phyloP scores from a whole-genome alignment of 2,113 vertebrate species.

The Heloderma charlesbogerti region DNA sequence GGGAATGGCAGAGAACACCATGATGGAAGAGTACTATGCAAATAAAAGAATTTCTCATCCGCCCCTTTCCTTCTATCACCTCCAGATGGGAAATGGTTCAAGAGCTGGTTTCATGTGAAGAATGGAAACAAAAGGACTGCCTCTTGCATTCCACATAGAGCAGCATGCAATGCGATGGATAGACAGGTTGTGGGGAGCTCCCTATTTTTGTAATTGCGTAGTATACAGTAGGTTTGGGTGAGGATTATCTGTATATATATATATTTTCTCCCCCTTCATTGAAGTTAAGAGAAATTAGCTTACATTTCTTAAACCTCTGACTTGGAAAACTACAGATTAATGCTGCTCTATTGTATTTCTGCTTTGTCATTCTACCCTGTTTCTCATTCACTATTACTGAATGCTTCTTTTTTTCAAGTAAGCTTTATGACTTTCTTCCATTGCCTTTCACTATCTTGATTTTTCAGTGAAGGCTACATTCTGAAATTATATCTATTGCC shows the following conservation, averaged over 20 bases:
- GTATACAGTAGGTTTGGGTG: background rate
- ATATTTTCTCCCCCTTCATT: background rate
- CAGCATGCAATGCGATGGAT: background rate
- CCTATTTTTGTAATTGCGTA: background rate
- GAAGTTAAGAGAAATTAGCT: background rate
- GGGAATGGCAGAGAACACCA: background rate
- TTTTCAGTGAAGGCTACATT: constrained; percentile 23
- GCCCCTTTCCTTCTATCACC: background rate
- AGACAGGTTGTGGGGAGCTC: background rate
- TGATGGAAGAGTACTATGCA: background rate
- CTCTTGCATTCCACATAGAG: background rate
- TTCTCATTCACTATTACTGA: constrained; percentile 25
- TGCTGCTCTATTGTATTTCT: background rate
- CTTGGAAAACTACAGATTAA: background rate
- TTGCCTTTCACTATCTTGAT: background rate
- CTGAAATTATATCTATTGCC: constrained; percentile 17
- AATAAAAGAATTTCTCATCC: background rate
- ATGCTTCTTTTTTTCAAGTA: constrained; percentile 24
- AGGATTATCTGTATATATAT: background rate
- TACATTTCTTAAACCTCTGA: background rate
- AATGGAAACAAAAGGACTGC: background rate
- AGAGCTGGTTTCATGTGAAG: background rate
- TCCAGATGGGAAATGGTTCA: background rate
- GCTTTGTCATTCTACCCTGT: constrained; percentile 20
- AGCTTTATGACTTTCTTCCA: constrained; percentile 15